Evolutionary conservation across 2,113 vertebrate genomes (phyloP), one percentile per base, ranked within the genome.

Genomic region (Fukomys damarensis): DNA sequence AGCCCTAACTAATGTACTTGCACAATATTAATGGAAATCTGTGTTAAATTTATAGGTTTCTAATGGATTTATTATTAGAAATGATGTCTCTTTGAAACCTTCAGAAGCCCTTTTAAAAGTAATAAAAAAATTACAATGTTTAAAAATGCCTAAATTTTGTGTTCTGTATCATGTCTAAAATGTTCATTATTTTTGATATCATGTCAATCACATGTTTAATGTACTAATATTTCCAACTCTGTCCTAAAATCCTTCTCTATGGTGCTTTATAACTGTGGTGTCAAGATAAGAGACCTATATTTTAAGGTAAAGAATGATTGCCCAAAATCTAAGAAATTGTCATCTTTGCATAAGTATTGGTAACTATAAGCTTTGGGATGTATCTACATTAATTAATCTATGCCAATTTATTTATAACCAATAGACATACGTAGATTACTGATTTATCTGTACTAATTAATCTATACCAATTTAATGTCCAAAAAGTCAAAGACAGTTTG

Each of bases 101-200:
- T 68, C 12, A 79, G 58, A 88, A 83, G 17, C 0, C n/a, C 32
- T 85, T 80, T 9, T 66, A 89, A 95, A 92, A 95, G 28, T 30
- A 77, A 93, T 17, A 88, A 79, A 79, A 94, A 32, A 26, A 76
- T 81, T 76, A 24, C 16, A 87, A 38, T 58, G 5, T 83, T 91
- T 35, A 16, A 63, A 74, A 91, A 72, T 32, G 82, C 28, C 30
- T 91, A 85, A 80, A 87, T 49, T 77, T 79, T 81, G 43, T 85
- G 86, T 97, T 84, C 58, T 90, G 1, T 76, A 90, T 22, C 9
- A 87, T 46, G 22, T 83, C 13, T 81, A 38, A 93, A 84, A 30
- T 74, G 16, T 59, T 72, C 38, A 68, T 94, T 79, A 90, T 70
- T 93, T 95, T 89, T 87, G 94, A 77, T 41, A 79, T 30, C 7